Conservation (phyloP, 2,888 invertebrate genomes). For the Malthinus flaveolus region DNA sequence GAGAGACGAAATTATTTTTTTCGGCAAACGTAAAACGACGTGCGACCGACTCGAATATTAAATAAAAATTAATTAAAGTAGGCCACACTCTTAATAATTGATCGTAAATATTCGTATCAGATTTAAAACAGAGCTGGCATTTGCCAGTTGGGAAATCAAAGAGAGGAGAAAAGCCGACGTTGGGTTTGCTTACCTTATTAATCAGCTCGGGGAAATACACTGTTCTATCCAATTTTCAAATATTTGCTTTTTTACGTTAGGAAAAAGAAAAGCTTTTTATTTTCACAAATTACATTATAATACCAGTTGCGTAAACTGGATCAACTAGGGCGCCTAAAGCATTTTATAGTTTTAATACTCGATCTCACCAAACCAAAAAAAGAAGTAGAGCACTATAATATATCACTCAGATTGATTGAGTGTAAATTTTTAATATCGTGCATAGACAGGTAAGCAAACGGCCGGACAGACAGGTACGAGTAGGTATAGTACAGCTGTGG, state of each 20-base stretch:
- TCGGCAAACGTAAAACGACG: neutral
- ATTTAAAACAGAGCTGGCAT: constrained; percentile 17
- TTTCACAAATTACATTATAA: constrained; percentile 1
- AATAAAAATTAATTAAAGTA: too few relatives aligned
- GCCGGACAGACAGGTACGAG: too few relatives aligned
- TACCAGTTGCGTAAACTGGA: neutral
- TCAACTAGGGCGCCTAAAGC: neutral
- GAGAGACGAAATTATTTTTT: neutral
- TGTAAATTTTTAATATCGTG: too few relatives aligned
- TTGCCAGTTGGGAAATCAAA: constrained; percentile 26
- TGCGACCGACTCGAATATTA: neutral
- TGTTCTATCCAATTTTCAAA: constrained; percentile 17
- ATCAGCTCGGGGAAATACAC: constrained; percentile 19
- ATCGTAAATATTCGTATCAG: constrained; percentile 9
- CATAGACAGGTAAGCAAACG: too few relatives aligned
- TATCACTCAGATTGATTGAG: too few relatives aligned
- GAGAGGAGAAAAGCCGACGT: constrained; percentile 12
- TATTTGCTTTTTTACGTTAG: constrained; percentile 8
- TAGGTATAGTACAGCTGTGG: too few relatives aligned
- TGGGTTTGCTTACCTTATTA: constrained; percentile 24
- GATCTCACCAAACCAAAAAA: too few relatives aligned
- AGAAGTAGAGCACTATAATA: too few relatives aligned
- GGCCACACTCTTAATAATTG: neutral
- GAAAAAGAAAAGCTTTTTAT: constrained; percentile 1
- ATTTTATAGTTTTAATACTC: too few relatives aligned